phyloP scores from a whole-genome alignment of 35 echinoderm and acorn worm genomes.

The Ophiothrix spiculata region DNA sequence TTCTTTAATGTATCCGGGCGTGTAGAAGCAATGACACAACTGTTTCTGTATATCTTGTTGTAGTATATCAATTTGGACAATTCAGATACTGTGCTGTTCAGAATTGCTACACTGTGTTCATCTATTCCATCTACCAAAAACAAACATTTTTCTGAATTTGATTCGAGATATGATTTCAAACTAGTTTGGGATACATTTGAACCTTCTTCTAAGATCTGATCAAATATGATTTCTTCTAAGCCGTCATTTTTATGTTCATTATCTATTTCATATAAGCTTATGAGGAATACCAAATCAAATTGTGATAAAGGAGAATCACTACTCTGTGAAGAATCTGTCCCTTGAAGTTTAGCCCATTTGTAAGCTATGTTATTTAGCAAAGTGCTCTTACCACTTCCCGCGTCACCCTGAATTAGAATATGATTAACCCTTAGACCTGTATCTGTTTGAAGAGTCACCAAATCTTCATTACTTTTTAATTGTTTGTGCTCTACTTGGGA shows the following conservation, averaged over 20 bases:
- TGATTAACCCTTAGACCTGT: neutral
- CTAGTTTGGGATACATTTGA: neutral
- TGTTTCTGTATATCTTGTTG: neutral
- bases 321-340: too few relatives aligned
- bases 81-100: neutral
- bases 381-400: slow-evolving; percentile 3
- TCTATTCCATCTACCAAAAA: neutral
- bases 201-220: neutral
- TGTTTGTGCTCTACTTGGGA: neutral
- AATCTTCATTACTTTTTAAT: slow-evolving; percentile 5
- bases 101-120: neutral
- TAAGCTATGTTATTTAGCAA: neutral
- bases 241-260: neutral
- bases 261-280: neutral
- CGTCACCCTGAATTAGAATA: neutral
- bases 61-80: neutral
- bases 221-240: neutral
- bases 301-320: neutral
- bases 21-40: neutral
- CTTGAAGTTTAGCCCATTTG: neutral
- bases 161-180: neutral
- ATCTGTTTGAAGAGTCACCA: neutral
- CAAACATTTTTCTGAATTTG: neutral
- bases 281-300: neutral
- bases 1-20: neutral